phyloP scores from a whole-genome alignment of 1,140 invertebrate species.

The Chrysomallon squamiferum region DNA sequence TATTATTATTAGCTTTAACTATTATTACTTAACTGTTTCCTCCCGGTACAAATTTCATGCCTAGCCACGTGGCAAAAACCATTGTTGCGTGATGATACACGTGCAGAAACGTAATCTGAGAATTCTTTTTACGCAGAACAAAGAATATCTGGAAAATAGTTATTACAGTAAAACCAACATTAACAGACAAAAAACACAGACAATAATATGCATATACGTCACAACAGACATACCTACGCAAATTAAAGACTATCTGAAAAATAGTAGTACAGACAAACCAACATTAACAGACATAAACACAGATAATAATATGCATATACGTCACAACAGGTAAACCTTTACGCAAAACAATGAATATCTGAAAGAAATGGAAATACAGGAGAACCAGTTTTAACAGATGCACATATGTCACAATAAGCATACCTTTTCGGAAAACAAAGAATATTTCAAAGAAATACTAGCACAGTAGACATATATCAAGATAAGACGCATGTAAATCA shows the following conservation, averaged over 20 bases:
- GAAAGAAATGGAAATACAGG: too few relatives aligned
- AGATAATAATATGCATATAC: neutral
- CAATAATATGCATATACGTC: neutral
- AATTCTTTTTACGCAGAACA: conserved; percentile 81
- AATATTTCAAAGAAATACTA: too few relatives aligned
- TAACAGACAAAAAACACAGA: neutral
- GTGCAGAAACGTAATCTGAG: conserved; percentile 83
- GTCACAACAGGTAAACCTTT: neutral
- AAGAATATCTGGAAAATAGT: conserved; percentile 74
- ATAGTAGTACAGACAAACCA: too few relatives aligned
- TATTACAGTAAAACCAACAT: too few relatives aligned
- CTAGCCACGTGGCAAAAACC: conserved; percentile 83
- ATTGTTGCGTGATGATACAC: conserved; percentile 80
- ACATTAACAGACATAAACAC: neutral
- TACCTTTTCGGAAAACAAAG: too few relatives aligned
- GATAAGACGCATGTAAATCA: too few relatives aligned
- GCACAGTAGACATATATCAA: too few relatives aligned
- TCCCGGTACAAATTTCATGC: conserved; percentile 95
- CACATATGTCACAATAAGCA: neutral
- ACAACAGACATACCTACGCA: neutral
- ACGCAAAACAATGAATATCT: conserved; percentile 73
- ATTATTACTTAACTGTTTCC: conserved; percentile 71
- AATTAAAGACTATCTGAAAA: conserved; percentile 73
- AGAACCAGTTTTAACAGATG: neutral
- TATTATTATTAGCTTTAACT: too few relatives aligned